phyloP scores from a whole-genome alignment of 2,888 invertebrate species.

The Scaptodrosophila latifasciaeformis region DNA sequence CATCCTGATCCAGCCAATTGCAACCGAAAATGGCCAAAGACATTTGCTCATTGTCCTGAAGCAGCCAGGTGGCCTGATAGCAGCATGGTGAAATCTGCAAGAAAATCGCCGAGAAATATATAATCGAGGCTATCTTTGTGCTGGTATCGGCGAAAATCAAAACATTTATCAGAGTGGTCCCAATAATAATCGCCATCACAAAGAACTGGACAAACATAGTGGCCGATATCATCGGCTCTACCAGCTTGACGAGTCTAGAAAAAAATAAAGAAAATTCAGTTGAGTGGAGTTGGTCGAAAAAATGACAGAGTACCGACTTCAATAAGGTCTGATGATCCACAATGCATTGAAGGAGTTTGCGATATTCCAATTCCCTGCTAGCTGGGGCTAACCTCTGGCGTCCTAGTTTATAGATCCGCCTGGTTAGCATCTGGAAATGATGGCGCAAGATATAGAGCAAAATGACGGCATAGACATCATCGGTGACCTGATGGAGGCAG shows the following conservation, averaged over 20 bases:
- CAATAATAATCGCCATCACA: conserved; percentile 37
- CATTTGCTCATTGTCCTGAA: conserved; percentile 38
- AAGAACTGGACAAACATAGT: conserved; percentile 52
- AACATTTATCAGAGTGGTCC: conserved; percentile 46
- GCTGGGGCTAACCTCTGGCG: background rate
- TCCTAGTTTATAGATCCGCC: conserved; percentile 27
- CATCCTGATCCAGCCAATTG: conserved; percentile 39
- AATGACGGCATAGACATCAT: conserved; percentile 40
- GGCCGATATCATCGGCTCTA: conserved; percentile 40
- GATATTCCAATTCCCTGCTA: conserved; percentile 21
- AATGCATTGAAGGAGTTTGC: conserved; percentile 36
- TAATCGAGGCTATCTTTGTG: conserved; percentile 30
- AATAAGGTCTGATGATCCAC: conserved; percentile 36
- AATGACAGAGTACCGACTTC: conserved; percentile 9
- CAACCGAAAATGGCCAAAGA: conserved; percentile 46
- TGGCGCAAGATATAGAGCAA: conserved; percentile 35
- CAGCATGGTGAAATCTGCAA: conserved; percentile 47
- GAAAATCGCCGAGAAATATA: conserved; percentile 36
- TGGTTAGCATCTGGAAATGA: conserved; percentile 31
- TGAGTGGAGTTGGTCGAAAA: background rate
- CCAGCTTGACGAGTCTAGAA: too few species aligned
- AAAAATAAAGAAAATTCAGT: too few species aligned
- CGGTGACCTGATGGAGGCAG: conserved; percentile 32
- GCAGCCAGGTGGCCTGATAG: conserved; percentile 41
- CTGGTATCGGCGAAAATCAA: conserved; percentile 42